Base-by-base conservation (phyloP, 2,113 vertebrate species). In the Pleuronectes platessa region DNA sequence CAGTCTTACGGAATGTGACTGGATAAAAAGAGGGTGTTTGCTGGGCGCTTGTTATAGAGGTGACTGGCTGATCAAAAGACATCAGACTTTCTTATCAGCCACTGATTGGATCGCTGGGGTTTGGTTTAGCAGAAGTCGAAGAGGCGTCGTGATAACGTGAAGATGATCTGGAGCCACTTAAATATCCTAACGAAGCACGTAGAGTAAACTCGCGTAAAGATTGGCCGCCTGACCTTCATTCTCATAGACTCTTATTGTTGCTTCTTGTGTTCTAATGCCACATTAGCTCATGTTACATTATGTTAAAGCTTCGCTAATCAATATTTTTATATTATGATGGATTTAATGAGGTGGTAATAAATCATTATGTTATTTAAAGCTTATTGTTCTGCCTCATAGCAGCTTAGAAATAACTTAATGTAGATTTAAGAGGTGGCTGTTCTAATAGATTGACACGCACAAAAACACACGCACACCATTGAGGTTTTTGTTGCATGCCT, bases 1-100 rank as follows among this genome's bases (percentile, higher is more conserved):
- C 49, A 74, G n/a, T 65, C 77, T 65, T 81, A 82, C 65, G 20
- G 60, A 59, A 55, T n/a, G 35, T 45, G 61, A 71, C 12, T 4
- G 47, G 56, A 61, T 40, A 67, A 65, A 68, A 27, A 21, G 21
- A 9, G 1, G 18, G 4, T 51, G 54, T 40, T 68, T 59, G 20
- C 63, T 26, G 58, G 61, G 61, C 53, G 58, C 18, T 54, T 21
- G 20, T 21, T 54, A 8, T 23, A 17, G 51, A 81, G 54, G 70
- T 42, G 49, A 75, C 15, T 37, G n/a, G 58, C 27, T 79, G 11
- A 72, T 69, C 61, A 53, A 60, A 60, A 21, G 23, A 7, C 15
- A 51, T 51, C 15, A 51, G 47, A 17, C 15, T 51, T 6, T 51
- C 15, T 42, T 31, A 31, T 31, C 31, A 31, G 31, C 31, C 31